Evolutionary conservation across 2,113 vertebrate genomes (phyloP), one percentile per base, ranked within the genome.

Genomic region (Jaculus jaculus): DNA sequence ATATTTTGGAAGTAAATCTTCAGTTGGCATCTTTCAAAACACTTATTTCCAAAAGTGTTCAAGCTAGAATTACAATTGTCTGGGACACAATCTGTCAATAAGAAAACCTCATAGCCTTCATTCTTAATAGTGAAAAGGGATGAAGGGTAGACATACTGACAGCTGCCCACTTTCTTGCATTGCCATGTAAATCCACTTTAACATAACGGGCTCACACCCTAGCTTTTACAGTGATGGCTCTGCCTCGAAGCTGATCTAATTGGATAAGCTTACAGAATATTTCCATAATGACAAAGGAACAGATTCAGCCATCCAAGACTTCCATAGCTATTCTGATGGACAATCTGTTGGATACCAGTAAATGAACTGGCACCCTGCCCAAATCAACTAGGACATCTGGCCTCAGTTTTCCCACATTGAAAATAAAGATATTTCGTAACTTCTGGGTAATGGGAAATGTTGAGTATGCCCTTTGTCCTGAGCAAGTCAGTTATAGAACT

Each of bases 181-280:
- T 96, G 74, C 94, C 73, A 91, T 93, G 73, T 96, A 98, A 98
- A 98, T 97, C 98, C 96, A 92, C 84, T 97, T 97, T 95, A 96
- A 95, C 94, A 87, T 90, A 97, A 96, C 90, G 96, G 95, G 87
- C 94, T 97, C 82, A 39, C 71, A 97, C 72, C 77, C 94, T 96
- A 84, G 82, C 95, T 85, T 97, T 95, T 92, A 94, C 95, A 94
- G 11, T 82, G 92, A 86, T 96, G 92, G 96, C 71, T 96, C 92
- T 93, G 60, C 94, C 89, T 89, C 92, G 83, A 85, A 95, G 96
- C 68, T 34, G 58, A 42, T 81, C 85, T 95, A 92, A 93, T 71
- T 96, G 94, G 68, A 95, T 95, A 85, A 86, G 74, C 15, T 30
- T 63, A 97, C 92, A 86, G 91, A 79, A 80, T 85, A 91, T 23